Evolutionary conservation across 2,888 invertebrate genomes (phyloP).

Genomic region (Lathronympha strigana): DNA sequence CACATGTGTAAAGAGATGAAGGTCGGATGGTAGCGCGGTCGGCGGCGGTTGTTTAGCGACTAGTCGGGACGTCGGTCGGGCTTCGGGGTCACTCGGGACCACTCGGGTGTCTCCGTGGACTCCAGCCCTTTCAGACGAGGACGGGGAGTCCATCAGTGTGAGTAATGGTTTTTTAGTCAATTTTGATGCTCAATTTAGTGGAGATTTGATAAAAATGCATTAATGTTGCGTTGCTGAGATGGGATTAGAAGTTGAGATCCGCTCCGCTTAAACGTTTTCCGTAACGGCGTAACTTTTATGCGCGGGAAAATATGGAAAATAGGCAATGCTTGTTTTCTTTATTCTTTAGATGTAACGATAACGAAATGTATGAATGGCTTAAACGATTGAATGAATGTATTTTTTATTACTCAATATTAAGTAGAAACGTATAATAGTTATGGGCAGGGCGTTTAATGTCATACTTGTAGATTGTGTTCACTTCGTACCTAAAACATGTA

Average conservation of each 20-base stretch:
- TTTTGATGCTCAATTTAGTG: constrained; percentile 50
- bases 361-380: neutral
- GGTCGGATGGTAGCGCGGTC: constrained; percentile 53
- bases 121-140: constrained; percentile 41
- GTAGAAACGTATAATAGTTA: too few species aligned
- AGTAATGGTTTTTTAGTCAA: constrained; percentile 50
- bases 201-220: constrained; percentile 39
- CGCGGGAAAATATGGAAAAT: neutral
- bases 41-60: constrained; percentile 62
- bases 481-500: too few species aligned
- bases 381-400: neutral
- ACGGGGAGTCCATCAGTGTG: constrained; percentile 46
- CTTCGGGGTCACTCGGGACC: constrained; percentile 48
- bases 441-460: neutral
- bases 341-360: neutral
- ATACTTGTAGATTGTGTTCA: too few species aligned
- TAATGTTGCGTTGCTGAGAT: constrained; percentile 25
- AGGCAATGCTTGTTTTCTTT: neutral
- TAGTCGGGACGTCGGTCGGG: constrained; percentile 47
- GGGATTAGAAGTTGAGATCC: constrained; percentile 14
- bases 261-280: neutral
- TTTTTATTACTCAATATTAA: neutral
- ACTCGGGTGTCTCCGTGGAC: constrained; percentile 44
- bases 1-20: constrained; percentile 60
- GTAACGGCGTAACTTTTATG: neutral